Evolutionary conservation across 2,888 invertebrate genomes (phyloP).

Genomic region (Micoletzkya japonica): DNA sequence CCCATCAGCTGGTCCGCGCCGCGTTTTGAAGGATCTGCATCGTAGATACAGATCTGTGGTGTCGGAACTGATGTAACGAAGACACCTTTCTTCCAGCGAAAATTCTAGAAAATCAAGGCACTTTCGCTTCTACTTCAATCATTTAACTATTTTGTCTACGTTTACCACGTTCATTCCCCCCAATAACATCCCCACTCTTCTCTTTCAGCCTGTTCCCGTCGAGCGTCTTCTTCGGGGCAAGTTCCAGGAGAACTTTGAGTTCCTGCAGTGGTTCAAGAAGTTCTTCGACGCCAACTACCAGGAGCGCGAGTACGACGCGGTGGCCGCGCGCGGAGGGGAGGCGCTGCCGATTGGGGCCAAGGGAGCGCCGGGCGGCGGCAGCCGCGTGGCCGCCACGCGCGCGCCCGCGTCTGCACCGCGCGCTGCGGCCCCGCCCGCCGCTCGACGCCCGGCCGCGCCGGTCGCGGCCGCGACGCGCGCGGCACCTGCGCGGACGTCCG

Average conservation of each 20-base stretch:
- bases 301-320: slow-evolving; percentile 91
- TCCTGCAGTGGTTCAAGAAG: slow-evolving; percentile 99
- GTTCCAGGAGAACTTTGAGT: slow-evolving; percentile 99
- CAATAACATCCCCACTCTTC: no score
- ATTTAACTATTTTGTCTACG: no score
- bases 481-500: slow-evolving; percentile 23
- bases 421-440: slow-evolving; percentile 25
- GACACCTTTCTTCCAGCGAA: no score
- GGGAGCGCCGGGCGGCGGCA: slow-evolving; percentile 29
- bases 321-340: slow-evolving; percentile 81
- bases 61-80: no score
- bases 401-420: slow-evolving; percentile 37
- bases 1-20: no score
- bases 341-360: slow-evolving; percentile 38
- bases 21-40: no score
- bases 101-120: no score
- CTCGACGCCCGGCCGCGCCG: slow-evolving; percentile 25
- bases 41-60: no score
- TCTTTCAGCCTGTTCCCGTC: slow-evolving; percentile 90
- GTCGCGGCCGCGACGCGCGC: slow-evolving; percentile 28
- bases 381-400: slow-evolving; percentile 24
- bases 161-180: no score
- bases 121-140: no score
- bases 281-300: slow-evolving; percentile 97
- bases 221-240: slow-evolving; percentile 98